Conservation (phyloP, 2,888 invertebrate species). For the Helicoverpa assulta region DNA sequence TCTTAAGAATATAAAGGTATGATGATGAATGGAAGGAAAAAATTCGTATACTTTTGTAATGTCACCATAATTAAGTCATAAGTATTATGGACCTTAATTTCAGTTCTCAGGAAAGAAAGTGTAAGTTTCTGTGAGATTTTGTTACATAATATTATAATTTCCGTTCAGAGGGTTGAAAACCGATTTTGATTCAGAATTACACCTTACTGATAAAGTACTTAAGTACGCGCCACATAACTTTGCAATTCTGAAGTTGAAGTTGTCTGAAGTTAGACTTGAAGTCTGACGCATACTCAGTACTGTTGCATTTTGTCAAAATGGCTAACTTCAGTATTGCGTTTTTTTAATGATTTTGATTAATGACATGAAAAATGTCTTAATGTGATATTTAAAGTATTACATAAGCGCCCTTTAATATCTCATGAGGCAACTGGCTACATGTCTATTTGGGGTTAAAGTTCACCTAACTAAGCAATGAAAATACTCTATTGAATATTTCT, state of each 20-base stretch:
- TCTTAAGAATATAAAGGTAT: constrained; percentile 35
- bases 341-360: constrained; percentile 16
- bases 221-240: no score
- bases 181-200: no score
- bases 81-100: constrained; percentile 18
- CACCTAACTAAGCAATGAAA: constrained; percentile 17
- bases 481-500: constrained; percentile 3
- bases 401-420: constrained; percentile 45
- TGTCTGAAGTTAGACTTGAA: no score
- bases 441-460: constrained; percentile 42
- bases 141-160: neutral
- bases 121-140: neutral
- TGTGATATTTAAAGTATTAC: constrained; percentile 42
- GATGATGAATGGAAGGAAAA: constrained; percentile 38
- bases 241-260: no score
- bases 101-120: constrained; percentile 45
- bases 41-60: constrained; percentile 44
- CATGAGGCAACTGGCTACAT: constrained; percentile 25
- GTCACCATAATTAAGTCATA: constrained; percentile 31
- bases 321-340: no score
- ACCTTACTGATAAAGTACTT: no score
- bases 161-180: neutral
- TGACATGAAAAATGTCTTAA: neutral
- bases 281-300: no score
- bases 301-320: no score